Evolutionary conservation across 2,888 invertebrate species (phyloP), one percentile per base, ranked within the genome.

Genomic region (Hirtodrosophila alboralis): DNA sequence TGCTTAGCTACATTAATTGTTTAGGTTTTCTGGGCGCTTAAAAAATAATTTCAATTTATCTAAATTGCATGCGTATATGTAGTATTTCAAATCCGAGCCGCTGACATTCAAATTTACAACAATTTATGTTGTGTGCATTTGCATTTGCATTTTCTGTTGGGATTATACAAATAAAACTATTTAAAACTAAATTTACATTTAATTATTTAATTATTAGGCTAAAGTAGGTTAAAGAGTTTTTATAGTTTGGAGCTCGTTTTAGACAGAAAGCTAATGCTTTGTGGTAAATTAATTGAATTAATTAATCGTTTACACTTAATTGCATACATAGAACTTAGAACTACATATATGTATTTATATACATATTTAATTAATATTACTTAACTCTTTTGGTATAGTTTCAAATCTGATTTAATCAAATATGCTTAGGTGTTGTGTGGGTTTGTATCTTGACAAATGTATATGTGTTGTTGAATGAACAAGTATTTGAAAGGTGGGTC

Each of bases 41-140:
- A 34, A 36, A 64, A 72, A 67, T 70, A 70, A 75, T 75, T 73
- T 80, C 31, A 69, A 80, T 84, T 80, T 78, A 80, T 77, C 78
- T 84, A 84, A 81, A 84, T 67, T 59, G 81, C 74, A 45, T 53
- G 21, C 38, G 9, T n/a, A 28, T 28, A 12, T n/a, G 10, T 21
- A 37, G 23, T 41, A 52, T 58, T 45, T 44, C 6, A 62, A 70
- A 47, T 57, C 23, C 48, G 47, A 63, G 47, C 21, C 26, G 48
- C 37, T 30, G 26, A 51, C 45, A 63, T 12, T 43, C 12, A 13
- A 36, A 56, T 62, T 43, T 31, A 12, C 38, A 30, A 31, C 44
- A 18, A 41, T 60, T 30, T 53, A n/a, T n/a, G 41, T 57, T 34
- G 51, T 28, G 26, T 58, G 34, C 30, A 27, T 36, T 34, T 31